phyloP scores from a whole-genome alignment of 2,888 invertebrate species.

The Drosophila acutilabella region DNA sequence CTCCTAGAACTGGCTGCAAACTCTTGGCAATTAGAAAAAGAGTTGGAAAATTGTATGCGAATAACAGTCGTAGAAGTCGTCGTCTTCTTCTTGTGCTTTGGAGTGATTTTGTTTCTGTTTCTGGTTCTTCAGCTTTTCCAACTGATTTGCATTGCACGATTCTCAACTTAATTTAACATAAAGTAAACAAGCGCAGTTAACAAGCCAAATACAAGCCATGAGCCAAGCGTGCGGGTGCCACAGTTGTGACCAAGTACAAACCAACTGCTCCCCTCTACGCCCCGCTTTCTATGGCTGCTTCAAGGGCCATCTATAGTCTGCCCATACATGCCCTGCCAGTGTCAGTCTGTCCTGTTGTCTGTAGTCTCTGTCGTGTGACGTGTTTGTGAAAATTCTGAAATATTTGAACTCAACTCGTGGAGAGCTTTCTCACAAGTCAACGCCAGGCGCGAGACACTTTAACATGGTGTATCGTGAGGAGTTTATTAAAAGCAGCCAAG shows the following conservation, averaged over 20 bases:
- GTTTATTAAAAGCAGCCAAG: conserved; percentile 72
- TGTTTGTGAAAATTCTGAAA: conserved; percentile 73
- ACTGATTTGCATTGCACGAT: conserved; percentile 83
- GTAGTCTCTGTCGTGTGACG: conserved; percentile 63
- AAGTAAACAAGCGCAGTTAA: conserved; percentile 82
- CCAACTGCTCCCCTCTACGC: background rate
- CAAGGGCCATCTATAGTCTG: conserved; percentile 48
- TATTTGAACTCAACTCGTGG: conserved; percentile 51
- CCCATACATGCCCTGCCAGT: conserved; percentile 40
- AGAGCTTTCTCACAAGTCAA: conserved; percentile 73
- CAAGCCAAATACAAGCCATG: conserved; percentile 81
- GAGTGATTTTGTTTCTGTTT: conserved; percentile 20
- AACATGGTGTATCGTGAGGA: conserved; percentile 66
- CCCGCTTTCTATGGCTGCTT: conserved; percentile 9
- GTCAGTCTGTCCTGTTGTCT: background rate
- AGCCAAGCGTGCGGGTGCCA: conserved; percentile 71
- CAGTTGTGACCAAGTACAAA: conserved; percentile 33
- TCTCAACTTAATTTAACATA: conserved; percentile 84
- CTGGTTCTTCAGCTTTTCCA: conserved; percentile 54
- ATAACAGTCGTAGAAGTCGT: conserved; percentile 11
- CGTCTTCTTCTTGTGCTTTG: conserved; percentile 8
- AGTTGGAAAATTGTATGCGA: conserved; percentile 77
- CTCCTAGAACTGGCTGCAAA: conserved; percentile 21
- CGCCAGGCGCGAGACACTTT: conserved; percentile 73
- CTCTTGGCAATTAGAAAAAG: conserved; percentile 77